A percentile compares a stretch with the other conserved stretches of the same genome.
Evolutionary conservation across 2,113 vertebrate species (phyloP).

Genomic region (Gymnogyps californianus): DNA sequence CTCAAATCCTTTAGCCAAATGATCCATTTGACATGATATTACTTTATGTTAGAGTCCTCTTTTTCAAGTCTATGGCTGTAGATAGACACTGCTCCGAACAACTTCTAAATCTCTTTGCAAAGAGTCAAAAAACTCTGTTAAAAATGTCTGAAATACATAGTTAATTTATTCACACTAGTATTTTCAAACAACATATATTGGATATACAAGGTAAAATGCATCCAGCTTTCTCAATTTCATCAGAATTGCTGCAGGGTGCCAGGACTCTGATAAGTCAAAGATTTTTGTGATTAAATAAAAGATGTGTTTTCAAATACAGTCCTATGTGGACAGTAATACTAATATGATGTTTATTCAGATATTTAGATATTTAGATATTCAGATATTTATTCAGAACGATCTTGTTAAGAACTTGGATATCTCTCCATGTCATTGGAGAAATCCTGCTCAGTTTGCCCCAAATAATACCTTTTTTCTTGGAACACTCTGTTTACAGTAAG

Average conservation of each 20-base stretch:
- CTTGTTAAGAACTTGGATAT: background rate
- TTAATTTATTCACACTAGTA: background rate
- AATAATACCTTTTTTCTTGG: background rate
- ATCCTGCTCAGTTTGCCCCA: background rate
- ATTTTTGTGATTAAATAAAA: background rate
- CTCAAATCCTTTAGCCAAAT: background rate
- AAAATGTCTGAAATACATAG: background rate
- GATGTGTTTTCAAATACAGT: background rate
- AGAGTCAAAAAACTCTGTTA: background rate
- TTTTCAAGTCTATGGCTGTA: background rate
- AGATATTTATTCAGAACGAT: background rate
- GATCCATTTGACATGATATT: background rate
- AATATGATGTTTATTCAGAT: background rate
- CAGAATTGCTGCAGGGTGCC: background rate
- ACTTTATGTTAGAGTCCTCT: background rate
- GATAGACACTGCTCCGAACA: background rate
- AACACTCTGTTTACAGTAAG: background rate
- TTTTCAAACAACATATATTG: background rate
- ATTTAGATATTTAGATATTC: background rate
- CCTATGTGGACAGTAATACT: background rate
- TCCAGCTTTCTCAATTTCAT: background rate
- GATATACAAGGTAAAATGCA: background rate
- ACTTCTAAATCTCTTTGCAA: background rate
- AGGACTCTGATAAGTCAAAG: accelerated
- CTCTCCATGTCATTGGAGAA: background rate